Percentiles rank a stretch among this genome's conserved stretches.
These are phyloP conservation scores for Bolinopsis microptera DNA, from an alignment of 37 sponge, comb jelly and placozoan species.

Conservation along the genomic window DNA sequence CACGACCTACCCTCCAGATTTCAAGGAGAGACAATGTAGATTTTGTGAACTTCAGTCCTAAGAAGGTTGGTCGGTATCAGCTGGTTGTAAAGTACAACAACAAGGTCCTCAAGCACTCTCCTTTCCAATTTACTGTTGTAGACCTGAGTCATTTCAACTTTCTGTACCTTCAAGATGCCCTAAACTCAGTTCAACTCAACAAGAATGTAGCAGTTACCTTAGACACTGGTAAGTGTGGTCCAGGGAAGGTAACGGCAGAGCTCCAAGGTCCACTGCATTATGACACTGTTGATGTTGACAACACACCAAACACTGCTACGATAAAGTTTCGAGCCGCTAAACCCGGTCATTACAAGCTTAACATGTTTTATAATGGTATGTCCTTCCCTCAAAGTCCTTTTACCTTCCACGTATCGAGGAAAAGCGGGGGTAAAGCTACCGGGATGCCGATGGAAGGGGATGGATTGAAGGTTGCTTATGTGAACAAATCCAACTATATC, in stretches of 20 bases:
- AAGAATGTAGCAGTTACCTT: background rate
- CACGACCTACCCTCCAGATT: background rate
- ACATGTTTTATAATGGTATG: background rate
- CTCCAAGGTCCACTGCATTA: background rate
- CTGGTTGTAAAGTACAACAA: background rate
- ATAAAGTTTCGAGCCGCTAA: conserved; percentile 6
- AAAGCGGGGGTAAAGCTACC: background rate
- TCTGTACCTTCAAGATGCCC: background rate
- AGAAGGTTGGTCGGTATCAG: background rate
- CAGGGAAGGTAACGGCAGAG: background rate
- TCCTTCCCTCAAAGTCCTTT: conserved; percentile 14
- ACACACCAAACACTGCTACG: background rate
- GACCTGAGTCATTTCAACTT: background rate
- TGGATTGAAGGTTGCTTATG: conserved; percentile 4
- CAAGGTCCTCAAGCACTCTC: background rate
- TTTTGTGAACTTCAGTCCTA: background rate
- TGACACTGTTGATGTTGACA: background rate
- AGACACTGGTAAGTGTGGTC: conserved; percentile 2
- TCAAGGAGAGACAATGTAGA: background rate
- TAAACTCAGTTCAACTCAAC: background rate
- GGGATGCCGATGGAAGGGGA: background rate
- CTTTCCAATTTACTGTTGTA: background rate
- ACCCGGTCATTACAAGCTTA: background rate
- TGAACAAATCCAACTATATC: background rate
- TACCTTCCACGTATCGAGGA: background rate